Evolutionary conservation across 2,797 vertebrate genomes (phyloP), one percentile per base, ranked within the genome.

Genomic region (Pelodytes ibericus): DNA sequence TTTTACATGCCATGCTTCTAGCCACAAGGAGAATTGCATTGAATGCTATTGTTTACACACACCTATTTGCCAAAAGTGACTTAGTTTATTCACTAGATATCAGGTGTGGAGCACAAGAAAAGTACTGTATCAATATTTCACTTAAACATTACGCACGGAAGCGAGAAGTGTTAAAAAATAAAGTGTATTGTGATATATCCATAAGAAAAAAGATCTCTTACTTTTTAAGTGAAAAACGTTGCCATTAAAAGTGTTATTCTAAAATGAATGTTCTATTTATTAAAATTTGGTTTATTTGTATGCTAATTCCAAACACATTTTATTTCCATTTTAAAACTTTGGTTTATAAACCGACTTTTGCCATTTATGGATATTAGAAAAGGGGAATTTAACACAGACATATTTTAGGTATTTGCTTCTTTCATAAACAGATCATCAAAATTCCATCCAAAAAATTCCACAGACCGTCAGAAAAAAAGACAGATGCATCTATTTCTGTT

Each of bases 391-490:
- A 71, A 6, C 47, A 49, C 22, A 44, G 67, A 30, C 69, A 72
- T 72, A 77, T 65, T 59, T 77, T 66, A 72, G 75, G 61, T 71
- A 65, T 77, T 77, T 71, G 71, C 62, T 60, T 11, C 51, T 71
- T 77, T 77, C 61, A 77, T 59, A 77, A 77, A 77, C 75, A 77
- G 75, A 77, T 72, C 68, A 72, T 77, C 68, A 72, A 77, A 71
- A 71, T 72, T 60, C 61, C 53, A 57, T 71, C 75, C 69, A 77
- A 72, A n/a, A n/a, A 44, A 72, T 72, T 77, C 61, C 62, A 66
- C 68, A 71, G 75, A 51, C 65, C 51, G 56, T 65, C 69, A 72
- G 61, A 77, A 72, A 71, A 70, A 70, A 58, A 51, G 51, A 36
- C 25, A 63, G 67, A 71, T 57, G 33, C 33, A 27, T 68, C 67